Base-by-base conservation (phyloP, 2,888 invertebrate genomes). In the Plagiodera versicolora region DNA sequence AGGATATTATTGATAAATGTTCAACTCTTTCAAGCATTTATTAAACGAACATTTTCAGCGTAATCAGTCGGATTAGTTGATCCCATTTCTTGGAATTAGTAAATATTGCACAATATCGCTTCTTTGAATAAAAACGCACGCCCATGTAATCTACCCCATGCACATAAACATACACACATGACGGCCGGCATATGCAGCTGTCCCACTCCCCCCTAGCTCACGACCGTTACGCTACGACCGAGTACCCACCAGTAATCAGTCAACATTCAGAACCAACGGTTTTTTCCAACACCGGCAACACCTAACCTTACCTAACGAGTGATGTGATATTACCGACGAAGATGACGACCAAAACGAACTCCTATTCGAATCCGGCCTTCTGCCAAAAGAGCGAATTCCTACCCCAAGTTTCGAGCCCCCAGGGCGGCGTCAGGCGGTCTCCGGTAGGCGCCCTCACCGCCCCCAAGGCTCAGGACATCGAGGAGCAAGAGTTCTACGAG, bases 321-420 rank as follows among this genome's bases (percentile, higher is more conserved):
- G n/a, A 28, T 49, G 35, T 49, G 48, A 24, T 19, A 24, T 8
- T 30, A 39, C 39, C 52, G 50, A 24, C 24, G 24, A 6, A 18
- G 49, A 75, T 75, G 75, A 71, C 72, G 32, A 65, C 56, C 10
- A 63, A 72, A 24, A 66, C 70, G 48, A 84, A 87, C 77, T 89
- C 89, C 71, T 92, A 92, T 72, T 88, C 89, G 5, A 92, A 92
- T 75, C 91, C 91, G 56, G 91, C 91, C 0, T 92, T 92, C 75
- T 90, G 90, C 75, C 86, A 88, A 24, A 88, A 90, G 79, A 91
- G 91, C 75, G 91, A 92, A 74, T 87, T 83, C 68, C 83, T 77
- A 73, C n/a, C 75, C 75, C n/a, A n/a, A n/a, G 11, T 10, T 52
- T 70, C 35, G 72, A 70, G 52, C 71, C n/a, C n/a, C 68, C 3